Conservation (phyloP, 1,140 invertebrate genomes). For the Cydia splendana region DNA sequence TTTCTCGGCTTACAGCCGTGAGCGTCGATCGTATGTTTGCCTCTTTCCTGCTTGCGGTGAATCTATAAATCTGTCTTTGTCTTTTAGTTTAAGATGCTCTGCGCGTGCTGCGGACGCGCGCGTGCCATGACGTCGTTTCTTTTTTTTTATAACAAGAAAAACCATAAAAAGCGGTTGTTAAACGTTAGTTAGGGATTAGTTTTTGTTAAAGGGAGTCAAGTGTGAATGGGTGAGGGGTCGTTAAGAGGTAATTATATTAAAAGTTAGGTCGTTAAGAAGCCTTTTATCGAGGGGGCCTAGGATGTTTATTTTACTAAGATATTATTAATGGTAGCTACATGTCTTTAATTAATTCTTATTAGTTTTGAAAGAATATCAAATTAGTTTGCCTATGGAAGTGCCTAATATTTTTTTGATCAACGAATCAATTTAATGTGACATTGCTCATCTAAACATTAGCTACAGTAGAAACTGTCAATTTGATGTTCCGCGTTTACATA, state of each 20-base stretch:
- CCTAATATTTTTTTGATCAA: no score
- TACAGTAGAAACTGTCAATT: no score
- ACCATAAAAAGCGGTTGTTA: constrained; percentile 69
- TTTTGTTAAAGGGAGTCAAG: constrained; percentile 39
- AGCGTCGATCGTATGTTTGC: constrained; percentile 60
- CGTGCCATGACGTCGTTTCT: constrained; percentile 64
- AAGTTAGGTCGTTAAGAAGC: constrained; percentile 33
- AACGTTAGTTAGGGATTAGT: constrained; percentile 40
- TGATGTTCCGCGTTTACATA: no score
- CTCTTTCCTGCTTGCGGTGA: constrained; percentile 41
- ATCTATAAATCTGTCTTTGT: constrained; percentile 47
- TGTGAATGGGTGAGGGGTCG: neutral
- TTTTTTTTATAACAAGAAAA: constrained; percentile 72
- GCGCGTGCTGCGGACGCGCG: constrained; percentile 62
- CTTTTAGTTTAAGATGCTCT: constrained; percentile 57
- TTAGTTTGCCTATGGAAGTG: no score
- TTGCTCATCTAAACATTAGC: no score
- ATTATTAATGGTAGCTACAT: no score
- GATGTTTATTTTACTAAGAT: no score
- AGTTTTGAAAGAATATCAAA: no score
- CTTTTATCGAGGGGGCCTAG: neutral
- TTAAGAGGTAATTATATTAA: constrained; percentile 2
- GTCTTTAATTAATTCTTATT: no score
- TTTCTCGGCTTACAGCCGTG: constrained; percentile 66
- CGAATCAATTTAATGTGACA: no score